These are phyloP conservation scores for Chymomyza procnemis DNA, from an alignment of 2,888 invertebrate genomes.

Conservation along the genomic window DNA sequence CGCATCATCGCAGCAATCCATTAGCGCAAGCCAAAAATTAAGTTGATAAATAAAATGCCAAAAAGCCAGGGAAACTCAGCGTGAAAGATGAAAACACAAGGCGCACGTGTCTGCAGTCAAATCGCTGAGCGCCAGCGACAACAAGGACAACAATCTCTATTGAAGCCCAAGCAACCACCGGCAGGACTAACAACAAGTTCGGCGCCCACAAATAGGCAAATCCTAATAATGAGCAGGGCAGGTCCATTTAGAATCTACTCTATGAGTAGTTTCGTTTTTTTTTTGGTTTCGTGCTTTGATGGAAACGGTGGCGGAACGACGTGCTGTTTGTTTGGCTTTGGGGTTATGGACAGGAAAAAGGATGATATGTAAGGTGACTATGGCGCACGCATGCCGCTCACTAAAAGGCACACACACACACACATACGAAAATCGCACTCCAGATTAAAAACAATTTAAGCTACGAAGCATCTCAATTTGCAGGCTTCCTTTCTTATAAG, in stretches of 20 bases:
- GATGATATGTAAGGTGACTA: neutral
- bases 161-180: constrained; percentile 9
- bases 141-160: constrained; percentile 29
- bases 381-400: neutral
- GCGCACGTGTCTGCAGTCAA: constrained; percentile 55
- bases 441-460: neutral
- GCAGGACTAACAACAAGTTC: constrained; percentile 3
- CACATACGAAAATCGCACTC: neutral
- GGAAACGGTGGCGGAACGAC: neutral
- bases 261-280: constrained; percentile 14
- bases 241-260: neutral
- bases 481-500: constrained; percentile 50
- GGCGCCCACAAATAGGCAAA: constrained; percentile 41
- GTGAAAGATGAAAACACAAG: constrained; percentile 8
- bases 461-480: constrained; percentile 64
- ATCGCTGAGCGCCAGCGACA: constrained; percentile 25
- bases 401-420: neutral
- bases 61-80: constrained; percentile 23
- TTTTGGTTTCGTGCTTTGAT: neutral
- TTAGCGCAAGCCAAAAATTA: constrained; percentile 68
- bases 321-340: constrained; percentile 13
- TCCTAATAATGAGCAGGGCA: constrained; percentile 51
- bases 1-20: constrained; percentile 38
- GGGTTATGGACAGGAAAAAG: constrained; percentile 12
- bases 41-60: constrained; percentile 63